Conservation (phyloP, 2,113 vertebrate genomes). For the Misgurnus anguillicaudatus region DNA sequence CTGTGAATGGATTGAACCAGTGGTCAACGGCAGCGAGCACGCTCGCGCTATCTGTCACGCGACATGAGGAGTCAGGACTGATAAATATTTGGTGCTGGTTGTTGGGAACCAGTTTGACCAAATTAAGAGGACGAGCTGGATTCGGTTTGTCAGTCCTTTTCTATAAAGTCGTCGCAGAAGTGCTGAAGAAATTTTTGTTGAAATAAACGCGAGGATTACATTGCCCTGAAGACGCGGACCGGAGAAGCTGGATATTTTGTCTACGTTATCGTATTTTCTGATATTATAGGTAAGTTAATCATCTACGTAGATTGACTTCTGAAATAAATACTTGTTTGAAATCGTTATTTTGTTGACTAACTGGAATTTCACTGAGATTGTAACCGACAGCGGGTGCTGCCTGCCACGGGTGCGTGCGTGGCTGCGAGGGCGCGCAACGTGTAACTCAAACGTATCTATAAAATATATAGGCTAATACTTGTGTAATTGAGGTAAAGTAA, state of each 20-base stretch:
- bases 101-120: background rate
- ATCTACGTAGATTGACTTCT: background rate
- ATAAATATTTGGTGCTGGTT: constrained; percentile 23
- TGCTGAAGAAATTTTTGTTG: background rate
- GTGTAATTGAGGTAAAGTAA: background rate
- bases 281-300: background rate
- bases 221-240: background rate
- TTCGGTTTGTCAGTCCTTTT: background rate
- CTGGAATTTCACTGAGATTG: background rate
- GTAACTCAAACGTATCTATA: background rate
- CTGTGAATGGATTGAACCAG: constrained; percentile 39
- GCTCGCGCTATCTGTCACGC: constrained; percentile 40
- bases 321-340: background rate
- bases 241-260: background rate
- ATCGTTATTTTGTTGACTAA: background rate
- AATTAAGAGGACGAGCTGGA: background rate
- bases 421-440: background rate
- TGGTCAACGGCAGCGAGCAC: constrained; percentile 38
- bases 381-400: background rate
- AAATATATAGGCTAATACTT: background rate
- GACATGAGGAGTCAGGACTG: constrained; percentile 18
- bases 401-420: background rate
- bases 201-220: constrained; percentile 14
- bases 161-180: background rate
- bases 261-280: background rate